Base-by-base conservation (phyloP, 2,113 vertebrate species). In the Ptyas mucosa region DNA sequence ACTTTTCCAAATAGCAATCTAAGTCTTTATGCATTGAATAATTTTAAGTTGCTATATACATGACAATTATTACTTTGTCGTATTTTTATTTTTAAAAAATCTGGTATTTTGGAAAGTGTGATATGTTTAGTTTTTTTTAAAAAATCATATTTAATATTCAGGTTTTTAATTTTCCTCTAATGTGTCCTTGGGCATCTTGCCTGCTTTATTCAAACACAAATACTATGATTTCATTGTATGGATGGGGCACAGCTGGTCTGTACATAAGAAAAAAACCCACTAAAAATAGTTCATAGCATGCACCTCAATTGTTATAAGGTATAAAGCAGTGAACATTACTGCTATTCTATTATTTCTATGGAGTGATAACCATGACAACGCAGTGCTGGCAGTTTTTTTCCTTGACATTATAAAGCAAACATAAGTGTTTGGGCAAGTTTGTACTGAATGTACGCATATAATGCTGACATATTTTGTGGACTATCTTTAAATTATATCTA, bases 391-490 rank as follows among this genome's bases (percentile, higher is more conserved):
- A 89, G 58, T n/a, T 88, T 34, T 93, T 95, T 93, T 92, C 26
- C 85, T 93, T 93, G 93, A 90, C 89, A 94, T 95, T 94, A 89
- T 94, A 91, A 95, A 94, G 24, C 26, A 96, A 96, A 96, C 90
- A 93, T 1, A 58, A 91, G 39, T 15, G 92, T 94, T 95, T 92
- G 34, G 91, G 94, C 58, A 95, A 92, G 86, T 90, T 92, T 75
- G 92, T 26, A 39, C 86, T 94, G 94, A 93, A 93, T 52, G 11
- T 90, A n/a, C 49, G 95, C 61, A 90, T 88, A 93, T 55, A 90
- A 90, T 0, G 0, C 90, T 18, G 3, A 64, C 92, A 96, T 85
- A 43, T 90, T 93, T 93, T 46, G 91, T 61, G 9, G 0, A 11
- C 18, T 61, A 29, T 61, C 29, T 61, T 61, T 57, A 57, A 57